Percentiles rank a stretch among this genome's conserved stretches.
Conservation (phyloP, 2,888 invertebrate genomes). For the Agriopis marginaria region DNA sequence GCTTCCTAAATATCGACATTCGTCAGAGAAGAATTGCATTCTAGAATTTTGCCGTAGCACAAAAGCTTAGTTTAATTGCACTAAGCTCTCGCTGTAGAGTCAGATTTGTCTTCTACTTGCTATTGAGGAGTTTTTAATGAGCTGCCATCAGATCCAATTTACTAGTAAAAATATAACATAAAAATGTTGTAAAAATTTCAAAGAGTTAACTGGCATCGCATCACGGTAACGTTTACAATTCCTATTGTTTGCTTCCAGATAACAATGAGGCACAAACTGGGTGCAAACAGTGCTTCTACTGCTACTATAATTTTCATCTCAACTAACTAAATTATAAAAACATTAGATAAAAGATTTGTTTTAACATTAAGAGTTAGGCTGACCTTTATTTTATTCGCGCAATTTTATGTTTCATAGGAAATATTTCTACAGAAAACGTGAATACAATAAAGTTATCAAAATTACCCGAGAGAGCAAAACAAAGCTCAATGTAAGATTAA, state of each 20-base stretch:
- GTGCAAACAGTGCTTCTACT: constrained; percentile 42
- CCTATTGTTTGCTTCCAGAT: constrained; percentile 62
- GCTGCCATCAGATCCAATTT: neutral
- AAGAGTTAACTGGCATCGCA: constrained; percentile 42
- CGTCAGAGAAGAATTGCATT: neutral
- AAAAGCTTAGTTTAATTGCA: neutral
- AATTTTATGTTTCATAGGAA: too few species aligned
- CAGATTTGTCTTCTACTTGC: too few species aligned
- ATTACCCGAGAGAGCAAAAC: neutral
- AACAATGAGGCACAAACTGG: constrained; percentile 60
- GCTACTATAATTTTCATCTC: neutral
- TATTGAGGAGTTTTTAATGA: neutral
- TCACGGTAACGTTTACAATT: constrained; percentile 51
- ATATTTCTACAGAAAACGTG: neutral
- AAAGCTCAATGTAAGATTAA: too few species aligned
- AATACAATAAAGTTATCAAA: neutral
- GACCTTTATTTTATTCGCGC: too few species aligned
- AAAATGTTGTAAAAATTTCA: neutral
- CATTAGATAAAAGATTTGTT: neutral
- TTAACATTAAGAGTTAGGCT: neutral
- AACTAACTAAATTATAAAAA: neutral
- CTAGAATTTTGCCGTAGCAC: neutral
- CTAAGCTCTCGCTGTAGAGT: too few species aligned
- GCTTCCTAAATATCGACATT: neutral
- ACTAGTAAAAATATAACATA: neutral